phyloP scores from a whole-genome alignment of 2,888 invertebrate species.

The Deroplatys truncata region DNA sequence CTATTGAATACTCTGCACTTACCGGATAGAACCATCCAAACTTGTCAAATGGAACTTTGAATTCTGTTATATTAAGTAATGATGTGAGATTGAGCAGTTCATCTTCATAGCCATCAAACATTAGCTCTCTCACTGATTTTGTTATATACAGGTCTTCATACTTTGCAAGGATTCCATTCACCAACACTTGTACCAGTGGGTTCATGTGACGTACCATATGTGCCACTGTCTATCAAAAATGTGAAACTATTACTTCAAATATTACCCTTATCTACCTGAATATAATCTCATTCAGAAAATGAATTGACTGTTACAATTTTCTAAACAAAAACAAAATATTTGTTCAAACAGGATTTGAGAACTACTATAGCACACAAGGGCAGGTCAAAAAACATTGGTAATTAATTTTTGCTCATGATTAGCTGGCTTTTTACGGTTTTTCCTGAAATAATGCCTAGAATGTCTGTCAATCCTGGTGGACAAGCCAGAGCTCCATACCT shows the following conservation, averaged over 20 bases:
- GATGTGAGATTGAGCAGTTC: constrained; percentile 56
- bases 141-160: constrained; percentile 56
- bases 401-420: no score
- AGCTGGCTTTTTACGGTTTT: no score
- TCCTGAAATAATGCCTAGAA: no score
- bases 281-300: no score
- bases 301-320: no score
- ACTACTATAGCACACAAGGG: no score
- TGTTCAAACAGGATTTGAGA: no score
- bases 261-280: background rate
- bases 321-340: no score
- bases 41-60: constrained; percentile 63
- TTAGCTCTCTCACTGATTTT: constrained; percentile 61
- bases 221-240: constrained; percentile 57
- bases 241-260: background rate
- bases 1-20: constrained; percentile 40
- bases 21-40: constrained; percentile 85
- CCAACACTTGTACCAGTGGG: constrained; percentile 44
- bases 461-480: no score
- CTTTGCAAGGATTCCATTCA: constrained; percentile 54
- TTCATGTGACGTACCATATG: constrained; percentile 53
- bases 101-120: constrained; percentile 82
- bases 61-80: constrained; percentile 48
- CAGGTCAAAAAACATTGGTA: no score
- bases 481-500: no score